Evolutionary conservation across 1,140 invertebrate genomes (phyloP).

Genomic region (Doryteuthis pealeii): DNA sequence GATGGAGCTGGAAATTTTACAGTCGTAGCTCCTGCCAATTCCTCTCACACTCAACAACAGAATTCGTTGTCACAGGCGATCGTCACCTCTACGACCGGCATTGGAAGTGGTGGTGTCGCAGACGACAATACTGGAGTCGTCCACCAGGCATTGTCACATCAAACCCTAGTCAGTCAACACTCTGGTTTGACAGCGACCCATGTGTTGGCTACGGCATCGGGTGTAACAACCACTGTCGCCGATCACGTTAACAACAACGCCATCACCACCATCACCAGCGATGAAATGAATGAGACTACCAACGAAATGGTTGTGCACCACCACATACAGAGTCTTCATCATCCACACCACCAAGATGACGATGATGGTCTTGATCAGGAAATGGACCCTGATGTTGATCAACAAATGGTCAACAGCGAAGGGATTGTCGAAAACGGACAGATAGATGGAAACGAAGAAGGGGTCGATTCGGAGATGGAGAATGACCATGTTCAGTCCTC

Average conservation of each 20-base stretch:
- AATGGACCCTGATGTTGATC: not conserved
- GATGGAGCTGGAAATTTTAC: not conserved
- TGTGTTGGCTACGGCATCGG: too few species aligned
- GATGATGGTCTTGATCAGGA: not conserved
- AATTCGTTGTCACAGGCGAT: too few species aligned
- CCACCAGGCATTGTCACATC: too few species aligned
- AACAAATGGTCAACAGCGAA: not conserved
- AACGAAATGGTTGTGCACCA: not conserved
- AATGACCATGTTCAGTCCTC: not conserved
- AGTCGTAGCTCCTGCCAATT: not conserved
- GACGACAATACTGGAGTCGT: too few species aligned
- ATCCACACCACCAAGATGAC: not conserved
- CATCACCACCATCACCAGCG: too few species aligned
- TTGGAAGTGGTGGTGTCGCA: too few species aligned
- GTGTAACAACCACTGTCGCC: too few species aligned
- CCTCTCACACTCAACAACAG: not conserved
- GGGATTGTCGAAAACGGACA: not conserved
- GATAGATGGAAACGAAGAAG: not conserved
- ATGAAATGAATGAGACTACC: not conserved
- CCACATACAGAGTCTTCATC: not conserved
- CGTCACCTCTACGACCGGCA: too few species aligned
- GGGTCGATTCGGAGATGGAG: not conserved
- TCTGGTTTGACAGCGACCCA: too few species aligned
- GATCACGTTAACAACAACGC: too few species aligned
- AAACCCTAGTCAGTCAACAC: too few species aligned